Evolutionary conservation across 2,113 vertebrate species (phyloP).

Genomic region (Butorides virescens): DNA sequence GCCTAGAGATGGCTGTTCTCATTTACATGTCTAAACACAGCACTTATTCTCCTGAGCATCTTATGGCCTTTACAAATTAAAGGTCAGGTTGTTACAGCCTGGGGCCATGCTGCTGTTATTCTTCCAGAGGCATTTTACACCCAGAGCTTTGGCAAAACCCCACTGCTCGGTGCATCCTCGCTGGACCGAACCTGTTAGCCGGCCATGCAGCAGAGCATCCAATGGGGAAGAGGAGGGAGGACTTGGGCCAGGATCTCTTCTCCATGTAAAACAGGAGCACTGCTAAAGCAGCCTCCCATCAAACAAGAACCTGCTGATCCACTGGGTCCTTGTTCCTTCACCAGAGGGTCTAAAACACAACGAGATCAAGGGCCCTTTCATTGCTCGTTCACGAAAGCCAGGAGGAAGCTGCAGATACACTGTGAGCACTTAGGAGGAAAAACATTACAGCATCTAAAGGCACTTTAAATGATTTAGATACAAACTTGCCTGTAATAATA

Average conservation of each 20-base stretch:
- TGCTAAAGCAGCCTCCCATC: not conserved
- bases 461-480: slow-evolving; percentile 70
- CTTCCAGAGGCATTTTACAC: not conserved
- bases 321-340: not conserved
- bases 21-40: not conserved
- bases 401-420: slow-evolving; percentile 4
- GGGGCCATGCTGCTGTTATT: not conserved
- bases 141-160: not conserved
- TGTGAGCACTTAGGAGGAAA: not conserved
- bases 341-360: not conserved
- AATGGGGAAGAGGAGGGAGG: not conserved
- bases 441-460: slow-evolving; percentile 55
- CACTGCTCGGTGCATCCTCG: not conserved
- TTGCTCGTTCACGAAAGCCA: not conserved
- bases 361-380: not conserved
- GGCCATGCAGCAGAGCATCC: not conserved
- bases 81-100: not conserved
- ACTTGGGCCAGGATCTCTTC: not conserved
- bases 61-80: not conserved
- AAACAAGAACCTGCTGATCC: not conserved
- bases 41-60: not conserved
- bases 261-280: rapidly evolving
- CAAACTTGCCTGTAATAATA: slow-evolving; percentile 68
- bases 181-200: not conserved
- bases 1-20: not conserved